Percentiles rank a stretch among this genome's conserved stretches.
These are phyloP conservation scores for Ommatoiulus sabulosus DNA, from an alignment of 2,888 invertebrate species.

Conservation along the genomic window DNA sequence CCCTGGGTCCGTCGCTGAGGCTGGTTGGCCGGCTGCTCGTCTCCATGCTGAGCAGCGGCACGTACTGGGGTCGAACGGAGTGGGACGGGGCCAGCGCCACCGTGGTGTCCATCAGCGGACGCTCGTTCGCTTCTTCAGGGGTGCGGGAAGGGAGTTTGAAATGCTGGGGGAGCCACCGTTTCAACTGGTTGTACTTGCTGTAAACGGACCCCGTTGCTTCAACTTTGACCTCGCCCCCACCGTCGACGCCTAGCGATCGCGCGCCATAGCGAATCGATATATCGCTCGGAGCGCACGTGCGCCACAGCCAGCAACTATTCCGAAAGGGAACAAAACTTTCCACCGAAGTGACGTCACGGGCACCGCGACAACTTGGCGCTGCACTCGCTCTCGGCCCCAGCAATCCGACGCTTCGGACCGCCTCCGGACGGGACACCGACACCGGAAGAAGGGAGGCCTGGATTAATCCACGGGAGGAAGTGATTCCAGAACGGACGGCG, in stretches of 20 bases:
- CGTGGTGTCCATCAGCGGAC: slow-evolving; percentile 9
- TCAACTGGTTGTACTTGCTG: slow-evolving; percentile 55
- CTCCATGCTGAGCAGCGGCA: slow-evolving; percentile 37
- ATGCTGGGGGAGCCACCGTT: slow-evolving; percentile 54
- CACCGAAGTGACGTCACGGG: background rate
- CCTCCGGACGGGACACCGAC: background rate
- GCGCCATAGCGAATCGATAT: too few relatives aligned
- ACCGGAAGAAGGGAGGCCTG: background rate
- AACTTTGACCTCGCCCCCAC: background rate
- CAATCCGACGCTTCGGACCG: background rate
- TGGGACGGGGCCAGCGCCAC: slow-evolving; percentile 6
- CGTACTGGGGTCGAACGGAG: slow-evolving; percentile 25
- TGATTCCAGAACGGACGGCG: background rate
- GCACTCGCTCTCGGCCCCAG: too few relatives aligned
- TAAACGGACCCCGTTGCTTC: slow-evolving; percentile 57
- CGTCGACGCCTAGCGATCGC: background rate
- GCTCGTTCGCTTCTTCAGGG: background rate
- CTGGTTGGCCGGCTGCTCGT: background rate
- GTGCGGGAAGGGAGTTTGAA: background rate
- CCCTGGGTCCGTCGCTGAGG: slow-evolving; percentile 7
- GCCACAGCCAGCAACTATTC: too few relatives aligned
- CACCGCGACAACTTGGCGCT: too few relatives aligned
- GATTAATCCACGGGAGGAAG: background rate
- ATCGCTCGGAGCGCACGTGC: too few relatives aligned
- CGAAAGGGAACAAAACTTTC: background rate